Evolutionary conservation across 2,888 invertebrate genomes (phyloP), one percentile per base, ranked within the genome.

Genomic region (Pristionchus entomophagus): DNA sequence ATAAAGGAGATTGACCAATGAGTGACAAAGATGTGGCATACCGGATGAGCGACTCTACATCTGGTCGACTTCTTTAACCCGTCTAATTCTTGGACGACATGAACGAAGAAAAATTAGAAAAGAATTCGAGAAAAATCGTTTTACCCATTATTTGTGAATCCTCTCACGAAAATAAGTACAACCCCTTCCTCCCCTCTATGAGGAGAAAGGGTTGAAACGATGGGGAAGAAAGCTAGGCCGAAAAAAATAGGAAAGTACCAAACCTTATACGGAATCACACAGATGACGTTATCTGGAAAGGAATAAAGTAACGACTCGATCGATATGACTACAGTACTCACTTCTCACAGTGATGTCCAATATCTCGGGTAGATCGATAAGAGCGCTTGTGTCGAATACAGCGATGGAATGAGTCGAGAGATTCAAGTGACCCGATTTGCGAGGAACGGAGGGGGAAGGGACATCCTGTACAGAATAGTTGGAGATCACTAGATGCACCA

Each of bases 221-320:
- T n/a, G n/a, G n/a, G n/a, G n/a, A n/a, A n/a, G n/a, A n/a, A n/a
- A n/a, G n/a, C n/a, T n/a, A n/a, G n/a, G n/a, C n/a, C n/a, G n/a
- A n/a, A n/a, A n/a, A n/a, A n/a, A n/a, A n/a, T n/a, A n/a, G n/a
- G n/a, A n/a, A n/a, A n/a, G n/a, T n/a, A n/a, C n/a, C n/a, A n/a
- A n/a, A n/a, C 83, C 2, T n/a, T 65, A 26, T 84, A 84, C 45
- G 83, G 83, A 4, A 84, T 84, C 1, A 84, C 65, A 12, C 22
- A n/a, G 29, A 26, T 29, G 3, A 22, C 17, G 22, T 49, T 26
- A 41, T 35, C 82, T 82, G 17, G 3, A 77, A 80, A 32, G 35
- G 22, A 17, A 51, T 32, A 3, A 10, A 10, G 45, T 45, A 45
- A 45, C 14, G 8, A 45, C 6, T 45, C 6, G 14, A 45, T 45